These are phyloP conservation scores for Phacellophora camtschatica DNA, from an alignment of 30 jellyfish, hydroid and myxozoan species.

Conservation along the genomic window DNA sequence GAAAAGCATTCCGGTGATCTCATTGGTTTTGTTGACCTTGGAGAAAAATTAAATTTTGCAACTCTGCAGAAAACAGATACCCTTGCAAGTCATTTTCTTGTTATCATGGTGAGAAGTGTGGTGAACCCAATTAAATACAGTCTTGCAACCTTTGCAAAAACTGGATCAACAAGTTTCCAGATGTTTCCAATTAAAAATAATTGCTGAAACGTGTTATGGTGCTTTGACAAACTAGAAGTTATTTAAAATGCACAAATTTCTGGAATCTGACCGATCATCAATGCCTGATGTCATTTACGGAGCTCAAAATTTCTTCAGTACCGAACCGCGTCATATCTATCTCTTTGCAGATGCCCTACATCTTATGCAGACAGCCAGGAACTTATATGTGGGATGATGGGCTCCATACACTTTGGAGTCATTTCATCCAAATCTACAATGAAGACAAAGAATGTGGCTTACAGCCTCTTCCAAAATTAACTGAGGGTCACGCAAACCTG, in stretches of 20 bases:
- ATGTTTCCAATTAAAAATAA: conserved; percentile 17
- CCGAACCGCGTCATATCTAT: conserved; percentile 9
- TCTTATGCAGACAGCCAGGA: conserved; percentile 39
- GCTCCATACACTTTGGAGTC: conserved; percentile 11
- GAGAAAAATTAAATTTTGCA: conserved; percentile 57
- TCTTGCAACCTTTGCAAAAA: conserved; percentile 64
- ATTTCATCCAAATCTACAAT: background rate
- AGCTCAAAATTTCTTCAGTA: background rate
- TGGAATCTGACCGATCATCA: background rate
- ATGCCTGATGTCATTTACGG: background rate
- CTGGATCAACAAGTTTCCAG: conserved; percentile 20
- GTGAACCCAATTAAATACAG: conserved; percentile 37
- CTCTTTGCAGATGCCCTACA: conserved; percentile 59
- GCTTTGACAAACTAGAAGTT: background rate
- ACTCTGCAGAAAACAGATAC: conserved; percentile 31
- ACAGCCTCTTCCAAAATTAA: background rate
- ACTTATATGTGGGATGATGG: conserved; percentile 58
- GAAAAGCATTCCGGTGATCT: conserved; percentile 70
- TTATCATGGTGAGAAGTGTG: conserved; percentile 42
- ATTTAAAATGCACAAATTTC: background rate
- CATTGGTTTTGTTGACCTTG: conserved; percentile 65
- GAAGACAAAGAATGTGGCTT: conserved; percentile 35
- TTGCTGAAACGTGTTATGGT: conserved; percentile 3
- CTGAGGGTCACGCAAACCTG: conserved; percentile 20
- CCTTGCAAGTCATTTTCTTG: conserved; percentile 57